Percentiles rank a stretch among this genome's conserved stretches.
Evolutionary conservation across 2,113 vertebrate genomes (phyloP).

Genomic region (Bungarus multicinctus): DNA sequence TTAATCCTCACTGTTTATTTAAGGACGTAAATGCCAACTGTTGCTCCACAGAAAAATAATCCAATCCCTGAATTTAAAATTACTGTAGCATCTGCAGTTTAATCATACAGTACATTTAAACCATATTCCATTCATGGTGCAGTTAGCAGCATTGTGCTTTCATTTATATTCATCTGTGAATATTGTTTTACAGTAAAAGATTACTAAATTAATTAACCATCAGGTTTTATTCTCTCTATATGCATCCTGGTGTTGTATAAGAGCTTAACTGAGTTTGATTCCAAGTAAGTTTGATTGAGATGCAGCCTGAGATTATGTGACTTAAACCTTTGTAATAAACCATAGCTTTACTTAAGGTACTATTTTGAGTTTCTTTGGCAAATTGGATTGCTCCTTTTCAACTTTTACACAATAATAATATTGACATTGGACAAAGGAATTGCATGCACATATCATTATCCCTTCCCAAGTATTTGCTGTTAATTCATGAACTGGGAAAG

Average conservation of each 20-base stretch:
- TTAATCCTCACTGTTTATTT: neutral
- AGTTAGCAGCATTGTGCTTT: neutral
- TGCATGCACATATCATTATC: neutral
- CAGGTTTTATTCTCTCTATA: neutral
- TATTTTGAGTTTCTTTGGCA: neutral
- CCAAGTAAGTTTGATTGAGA: neutral
- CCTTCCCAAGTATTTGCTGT: neutral
- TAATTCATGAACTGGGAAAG: neutral
- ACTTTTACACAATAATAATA: neutral
- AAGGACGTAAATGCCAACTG: neutral
- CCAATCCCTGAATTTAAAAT: neutral
- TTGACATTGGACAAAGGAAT: neutral
- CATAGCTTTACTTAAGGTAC: neutral
- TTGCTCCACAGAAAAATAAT: conserved; percentile 14
- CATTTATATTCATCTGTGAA: neutral
- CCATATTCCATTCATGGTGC: neutral
- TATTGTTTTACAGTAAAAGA: neutral
- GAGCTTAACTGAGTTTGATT: neutral
- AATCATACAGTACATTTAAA: neutral
- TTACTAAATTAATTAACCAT: conserved; percentile 7
- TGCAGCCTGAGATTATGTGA: neutral
- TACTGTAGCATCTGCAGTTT: neutral
- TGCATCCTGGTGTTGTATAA: neutral
- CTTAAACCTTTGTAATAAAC: neutral
- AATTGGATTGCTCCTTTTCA: neutral